These are phyloP conservation scores for mouse (Mus musculus) DNA, from an alignment of 2,113 vertebrate species.

Conservation along the genomic window GRCm39 chr11:18410501-18411000, in stretches of 20 bases:
- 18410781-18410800: constrained; percentile 64
- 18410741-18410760: constrained; percentile 87
- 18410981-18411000: constrained; percentile 50
- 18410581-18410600: neutral
- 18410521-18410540: neutral
- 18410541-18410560: neutral
- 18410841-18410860: constrained; percentile 64
- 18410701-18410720: constrained; percentile 90
- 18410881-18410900: constrained; percentile 24
- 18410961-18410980: constrained; percentile 29
- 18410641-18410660: too few species aligned
- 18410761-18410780: constrained; percentile 78
- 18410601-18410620: neutral
- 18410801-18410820: constrained; percentile 74
- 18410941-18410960: constrained; percentile 33
- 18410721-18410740: constrained; percentile 87
- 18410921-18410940: constrained; percentile 67
- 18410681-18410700: constrained; percentile 76
- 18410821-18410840: constrained; percentile 68
- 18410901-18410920: constrained; percentile 47
- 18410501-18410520: neutral
- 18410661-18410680: neutral
- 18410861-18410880: constrained; percentile 50
- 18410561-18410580: neutral
- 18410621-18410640: too few species aligned